These are phyloP conservation scores for Peromyscus eremicus DNA, from an alignment of 2,797 vertebrate species.

Conservation along the genomic window DNA sequence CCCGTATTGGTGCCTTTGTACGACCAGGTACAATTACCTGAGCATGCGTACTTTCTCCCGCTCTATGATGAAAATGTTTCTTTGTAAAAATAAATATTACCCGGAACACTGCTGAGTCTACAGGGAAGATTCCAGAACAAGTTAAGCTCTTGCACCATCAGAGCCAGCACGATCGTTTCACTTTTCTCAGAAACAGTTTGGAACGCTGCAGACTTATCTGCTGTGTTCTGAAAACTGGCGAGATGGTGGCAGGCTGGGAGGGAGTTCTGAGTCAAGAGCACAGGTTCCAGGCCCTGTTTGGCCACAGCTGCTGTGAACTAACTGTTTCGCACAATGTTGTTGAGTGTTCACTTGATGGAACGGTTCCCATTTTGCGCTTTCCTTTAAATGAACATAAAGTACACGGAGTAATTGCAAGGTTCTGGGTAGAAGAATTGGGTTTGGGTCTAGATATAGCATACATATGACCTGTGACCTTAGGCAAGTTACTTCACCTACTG, in stretches of 20 bases:
- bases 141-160: not conserved
- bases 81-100: not conserved
- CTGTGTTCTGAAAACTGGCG: not conserved
- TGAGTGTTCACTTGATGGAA: not conserved
- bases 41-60: not conserved
- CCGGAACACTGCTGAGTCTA: not conserved
- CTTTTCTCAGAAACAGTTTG: not conserved
- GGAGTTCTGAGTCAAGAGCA: too few species aligned
- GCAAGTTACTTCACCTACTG: not conserved
- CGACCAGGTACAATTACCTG: constrained; percentile 56
- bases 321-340: not conserved
- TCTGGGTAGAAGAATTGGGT: not conserved
- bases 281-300: not conserved
- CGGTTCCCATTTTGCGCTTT: not conserved
- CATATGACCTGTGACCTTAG: not conserved
- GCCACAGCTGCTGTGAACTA: not conserved
- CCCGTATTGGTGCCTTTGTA: not conserved
- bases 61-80: not conserved
- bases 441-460: not conserved
- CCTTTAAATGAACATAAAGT: not conserved
- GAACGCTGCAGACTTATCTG: not conserved
- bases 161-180: not conserved
- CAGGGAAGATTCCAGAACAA: not conserved
- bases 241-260: not conserved
- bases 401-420: not conserved